phyloP scores from a whole-genome alignment of 1,140 invertebrate species.

The Orussus abietinus region DNA sequence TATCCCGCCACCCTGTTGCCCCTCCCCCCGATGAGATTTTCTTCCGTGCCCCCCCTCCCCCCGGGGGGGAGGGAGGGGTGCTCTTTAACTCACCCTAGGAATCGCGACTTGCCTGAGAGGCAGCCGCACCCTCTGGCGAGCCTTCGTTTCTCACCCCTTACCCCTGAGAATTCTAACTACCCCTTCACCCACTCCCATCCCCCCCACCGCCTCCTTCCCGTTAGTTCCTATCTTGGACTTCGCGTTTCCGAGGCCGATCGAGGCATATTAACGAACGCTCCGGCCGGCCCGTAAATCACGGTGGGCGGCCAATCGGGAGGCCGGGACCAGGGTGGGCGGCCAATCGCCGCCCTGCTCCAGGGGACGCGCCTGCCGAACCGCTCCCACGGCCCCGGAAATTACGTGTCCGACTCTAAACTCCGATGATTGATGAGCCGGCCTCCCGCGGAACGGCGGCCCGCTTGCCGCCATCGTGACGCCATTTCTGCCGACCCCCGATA shows the following conservation, averaged over 20 bases:
- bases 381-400: constrained; percentile 45
- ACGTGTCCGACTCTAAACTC: constrained; percentile 52
- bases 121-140: too few species aligned
- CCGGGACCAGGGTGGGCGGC: background rate
- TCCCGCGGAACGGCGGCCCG: constrained; percentile 1
- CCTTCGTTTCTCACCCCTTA: too few species aligned
- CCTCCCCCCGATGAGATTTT: background rate
- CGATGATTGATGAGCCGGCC: constrained; percentile 45
- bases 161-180: too few species aligned
- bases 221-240: too few species aligned
- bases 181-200: too few species aligned
- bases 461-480: constrained; percentile 1
- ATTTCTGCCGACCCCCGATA: constrained; percentile 10
- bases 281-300: background rate
- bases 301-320: background rate
- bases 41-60: too few species aligned
- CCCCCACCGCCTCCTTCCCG: too few species aligned
- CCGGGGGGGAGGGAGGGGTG: too few species aligned
- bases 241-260: background rate
- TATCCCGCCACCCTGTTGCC: too few species aligned
- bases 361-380: constrained; percentile 26
- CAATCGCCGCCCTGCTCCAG: constrained; percentile 11
- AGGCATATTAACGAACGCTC: constrained; percentile 1
- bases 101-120: too few species aligned
- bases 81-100: too few species aligned